These are phyloP conservation scores for Hystrix brachyura DNA, from an alignment of 2,113 vertebrate genomes.

Conservation along the genomic window DNA sequence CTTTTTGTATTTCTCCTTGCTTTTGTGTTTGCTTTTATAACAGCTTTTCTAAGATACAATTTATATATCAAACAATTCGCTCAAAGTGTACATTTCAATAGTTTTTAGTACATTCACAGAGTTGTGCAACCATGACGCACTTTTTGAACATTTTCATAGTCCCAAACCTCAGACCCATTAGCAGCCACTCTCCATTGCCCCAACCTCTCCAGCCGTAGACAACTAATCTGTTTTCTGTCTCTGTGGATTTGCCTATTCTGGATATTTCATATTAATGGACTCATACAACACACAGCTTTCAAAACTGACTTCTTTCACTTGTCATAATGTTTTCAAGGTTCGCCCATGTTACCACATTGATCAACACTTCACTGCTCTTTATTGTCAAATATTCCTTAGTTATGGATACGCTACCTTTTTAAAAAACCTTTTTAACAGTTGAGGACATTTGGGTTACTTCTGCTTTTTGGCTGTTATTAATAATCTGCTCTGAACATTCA, in stretches of 20 bases:
- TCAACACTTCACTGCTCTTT: not conserved
- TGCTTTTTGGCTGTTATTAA: not conserved
- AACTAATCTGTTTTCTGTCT: conserved; percentile 5
- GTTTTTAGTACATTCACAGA: conserved; percentile 10
- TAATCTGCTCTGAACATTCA: not conserved
- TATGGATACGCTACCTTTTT: not conserved
- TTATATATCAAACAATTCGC: not conserved
- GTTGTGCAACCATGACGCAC: not conserved
- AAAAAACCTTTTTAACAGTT: not conserved
- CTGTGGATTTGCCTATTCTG: not conserved
- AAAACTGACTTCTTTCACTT: not conserved
- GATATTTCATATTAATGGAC: not conserved
- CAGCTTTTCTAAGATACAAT: conserved; percentile 47
- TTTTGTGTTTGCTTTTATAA: not conserved
- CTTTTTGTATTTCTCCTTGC: not conserved
- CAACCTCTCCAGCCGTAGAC: not conserved
- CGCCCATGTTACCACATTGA: not conserved
- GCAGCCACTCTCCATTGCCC: not conserved
- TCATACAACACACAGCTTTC: not conserved
- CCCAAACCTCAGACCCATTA: not conserved
- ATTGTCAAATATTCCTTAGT: not conserved
- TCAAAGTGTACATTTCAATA: not conserved
- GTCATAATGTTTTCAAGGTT: not conserved
- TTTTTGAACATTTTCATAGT: conserved; percentile 4
- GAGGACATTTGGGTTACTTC: conserved; percentile 3